phyloP scores from a whole-genome alignment of 1,140 invertebrate genomes.

The Cydia pomonella region DNA sequence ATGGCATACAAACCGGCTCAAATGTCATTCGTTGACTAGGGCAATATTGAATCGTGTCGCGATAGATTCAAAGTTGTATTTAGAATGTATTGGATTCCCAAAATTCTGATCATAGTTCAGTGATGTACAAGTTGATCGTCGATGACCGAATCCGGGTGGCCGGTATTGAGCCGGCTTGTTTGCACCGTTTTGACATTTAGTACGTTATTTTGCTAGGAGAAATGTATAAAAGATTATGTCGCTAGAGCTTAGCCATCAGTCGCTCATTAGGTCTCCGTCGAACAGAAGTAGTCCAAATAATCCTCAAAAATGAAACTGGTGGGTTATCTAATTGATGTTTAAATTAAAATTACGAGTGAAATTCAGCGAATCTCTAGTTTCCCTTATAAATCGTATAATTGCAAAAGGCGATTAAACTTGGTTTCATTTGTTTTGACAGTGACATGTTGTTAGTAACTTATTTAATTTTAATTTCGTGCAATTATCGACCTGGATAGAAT shows the following conservation, averaged over 20 bases:
- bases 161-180: slow-evolving; percentile 62
- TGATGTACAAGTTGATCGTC: slow-evolving; percentile 40
- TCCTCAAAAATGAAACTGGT: slow-evolving; percentile 73
- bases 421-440: too few species aligned
- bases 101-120: not conserved
- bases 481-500: too few species aligned
- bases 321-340: slow-evolving; percentile 39
- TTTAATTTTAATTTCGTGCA: too few species aligned
- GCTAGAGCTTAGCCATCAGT: slow-evolving; percentile 63
- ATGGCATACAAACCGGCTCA: slow-evolving; percentile 39
- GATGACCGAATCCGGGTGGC: slow-evolving; percentile 58
- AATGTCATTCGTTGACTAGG: slow-evolving; percentile 21
- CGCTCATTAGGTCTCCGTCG: slow-evolving; percentile 60
- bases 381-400: too few species aligned
- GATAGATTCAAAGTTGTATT: not conserved
- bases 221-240: slow-evolving; percentile 78
- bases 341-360: not conserved
- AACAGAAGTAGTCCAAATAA: slow-evolving; percentile 54
- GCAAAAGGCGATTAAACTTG: too few species aligned
- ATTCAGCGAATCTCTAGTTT: too few species aligned
- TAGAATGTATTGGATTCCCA: not conserved
- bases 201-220: slow-evolving; percentile 58
- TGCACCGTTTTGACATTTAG: slow-evolving; percentile 65
- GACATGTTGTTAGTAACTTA: too few species aligned
- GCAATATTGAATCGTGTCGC: not conserved